Evolutionary conservation across 2,113 vertebrate genomes (phyloP).

Genomic region (Antechinus stuartii): DNA sequence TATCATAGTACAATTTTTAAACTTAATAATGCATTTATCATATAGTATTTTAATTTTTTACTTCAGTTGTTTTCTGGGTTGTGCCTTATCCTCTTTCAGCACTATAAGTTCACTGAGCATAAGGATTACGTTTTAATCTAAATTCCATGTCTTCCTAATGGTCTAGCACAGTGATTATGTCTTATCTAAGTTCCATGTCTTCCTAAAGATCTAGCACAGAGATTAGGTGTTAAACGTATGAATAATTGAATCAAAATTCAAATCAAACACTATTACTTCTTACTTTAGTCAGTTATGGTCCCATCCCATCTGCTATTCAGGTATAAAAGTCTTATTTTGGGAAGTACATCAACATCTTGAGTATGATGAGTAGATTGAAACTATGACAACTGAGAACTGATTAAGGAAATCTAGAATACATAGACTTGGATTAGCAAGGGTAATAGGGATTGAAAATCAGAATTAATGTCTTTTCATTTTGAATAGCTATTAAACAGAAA

Average conservation of each 20-base stretch:
- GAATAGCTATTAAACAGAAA: neutral
- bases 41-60: neutral
- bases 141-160: neutral
- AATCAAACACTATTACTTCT: neutral
- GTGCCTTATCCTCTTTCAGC: neutral
- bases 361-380: neutral
- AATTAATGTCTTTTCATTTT: neutral
- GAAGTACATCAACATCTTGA: neutral
- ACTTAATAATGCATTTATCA: neutral
- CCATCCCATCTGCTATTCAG: neutral
- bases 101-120: neutral
- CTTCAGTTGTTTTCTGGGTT: neutral
- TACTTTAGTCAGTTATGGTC: neutral
- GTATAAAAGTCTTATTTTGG: constrained; percentile 35
- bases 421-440: neutral
- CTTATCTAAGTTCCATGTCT: neutral
- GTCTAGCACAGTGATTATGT: neutral
- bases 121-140: neutral
- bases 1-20: neutral
- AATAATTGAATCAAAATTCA: neutral
- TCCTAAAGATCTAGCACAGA: neutral
- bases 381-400: neutral
- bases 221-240: neutral
- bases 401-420: neutral
- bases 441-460: neutral